A percentile compares a stretch with the other conserved stretches of the same genome.
phyloP scores from a whole-genome alignment of 2,888 invertebrate genomes.

The Acleris emargana region DNA sequence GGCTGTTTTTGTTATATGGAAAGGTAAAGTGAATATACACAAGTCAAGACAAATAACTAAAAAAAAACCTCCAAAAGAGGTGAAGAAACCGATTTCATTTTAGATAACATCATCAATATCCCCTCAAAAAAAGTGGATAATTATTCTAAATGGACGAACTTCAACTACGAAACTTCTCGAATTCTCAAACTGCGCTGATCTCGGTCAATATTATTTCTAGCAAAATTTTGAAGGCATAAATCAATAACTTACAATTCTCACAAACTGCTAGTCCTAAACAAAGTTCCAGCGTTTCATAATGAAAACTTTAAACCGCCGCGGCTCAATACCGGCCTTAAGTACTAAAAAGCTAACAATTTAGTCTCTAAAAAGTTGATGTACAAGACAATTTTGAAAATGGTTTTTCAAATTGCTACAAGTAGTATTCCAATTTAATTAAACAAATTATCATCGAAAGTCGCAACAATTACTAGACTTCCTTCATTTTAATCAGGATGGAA shows the following conservation, averaged over 20 bases:
- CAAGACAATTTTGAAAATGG: no score
- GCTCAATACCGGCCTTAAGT: not conserved
- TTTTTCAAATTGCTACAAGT: no score
- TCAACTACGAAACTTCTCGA: not conserved
- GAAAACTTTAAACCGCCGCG: not conserved
- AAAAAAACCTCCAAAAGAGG: not conserved
- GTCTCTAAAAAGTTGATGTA: not conserved
- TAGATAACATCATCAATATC: not conserved
- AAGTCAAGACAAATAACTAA: not conserved
- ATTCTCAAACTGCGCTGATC: constrained; percentile 4
- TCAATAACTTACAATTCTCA: constrained; percentile 3
- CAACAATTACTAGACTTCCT: not conserved
- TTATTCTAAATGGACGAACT: not conserved
- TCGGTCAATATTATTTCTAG: constrained; percentile 1
- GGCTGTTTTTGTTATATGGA: not conserved
- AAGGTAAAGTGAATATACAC: not conserved
- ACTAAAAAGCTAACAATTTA: not conserved
- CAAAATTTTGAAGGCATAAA: not conserved
- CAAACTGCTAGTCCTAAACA: not conserved
- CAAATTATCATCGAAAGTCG: not conserved
- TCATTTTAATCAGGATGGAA: no score
- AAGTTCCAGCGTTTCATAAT: constrained; percentile 2
- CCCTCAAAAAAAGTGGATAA: not conserved
- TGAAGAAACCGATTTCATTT: not conserved
- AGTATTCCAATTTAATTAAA: no score